Evolutionary conservation across 1,140 invertebrate genomes (phyloP).

Genomic region (Drosophila sechellia): DNA sequence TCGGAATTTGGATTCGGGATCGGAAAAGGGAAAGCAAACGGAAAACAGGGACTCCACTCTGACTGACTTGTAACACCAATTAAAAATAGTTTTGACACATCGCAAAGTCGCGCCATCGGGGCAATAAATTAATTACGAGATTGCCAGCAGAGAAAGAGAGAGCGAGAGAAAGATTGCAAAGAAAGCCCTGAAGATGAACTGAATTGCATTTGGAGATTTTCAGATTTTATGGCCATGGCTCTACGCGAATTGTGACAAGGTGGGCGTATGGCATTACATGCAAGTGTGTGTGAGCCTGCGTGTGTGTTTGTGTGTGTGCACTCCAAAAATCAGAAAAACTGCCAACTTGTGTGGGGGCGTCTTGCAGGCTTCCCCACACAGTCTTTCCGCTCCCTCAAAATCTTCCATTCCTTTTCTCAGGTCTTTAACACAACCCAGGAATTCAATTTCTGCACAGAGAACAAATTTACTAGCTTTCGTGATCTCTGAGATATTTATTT

Average conservation of each 20-base stretch:
- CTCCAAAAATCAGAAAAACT: constrained; percentile 16
- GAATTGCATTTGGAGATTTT: constrained; percentile 17
- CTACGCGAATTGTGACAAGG: constrained; percentile 31
- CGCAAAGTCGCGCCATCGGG: constrained; percentile 54
- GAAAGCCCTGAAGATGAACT: constrained; percentile 31
- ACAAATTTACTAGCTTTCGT: neutral
- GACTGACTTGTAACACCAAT: constrained; percentile 54
- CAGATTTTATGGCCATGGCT: constrained; percentile 55
- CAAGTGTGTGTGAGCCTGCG: too few relatives aligned
- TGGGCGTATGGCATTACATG: constrained; percentile 13
- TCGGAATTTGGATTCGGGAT: neutral
- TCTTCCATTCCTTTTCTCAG: constrained; percentile 17
- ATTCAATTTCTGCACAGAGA: constrained; percentile 47
- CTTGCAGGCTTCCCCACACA: constrained; percentile 4
- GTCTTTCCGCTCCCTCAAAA: neutral
- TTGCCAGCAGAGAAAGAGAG: constrained; percentile 8
- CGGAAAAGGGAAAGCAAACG: neutral
- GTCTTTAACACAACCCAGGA: constrained; percentile 59
- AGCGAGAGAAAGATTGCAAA: neutral
- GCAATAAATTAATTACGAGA: constrained; percentile 80
- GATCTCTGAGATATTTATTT: too few relatives aligned
- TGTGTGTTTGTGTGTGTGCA: constrained; percentile 7
- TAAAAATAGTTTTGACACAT: constrained; percentile 82
- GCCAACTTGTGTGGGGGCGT: constrained; percentile 13
- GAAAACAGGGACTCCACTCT: neutral